phyloP scores from a whole-genome alignment of 2,797 vertebrate genomes.

The Morelia viridis region DNA sequence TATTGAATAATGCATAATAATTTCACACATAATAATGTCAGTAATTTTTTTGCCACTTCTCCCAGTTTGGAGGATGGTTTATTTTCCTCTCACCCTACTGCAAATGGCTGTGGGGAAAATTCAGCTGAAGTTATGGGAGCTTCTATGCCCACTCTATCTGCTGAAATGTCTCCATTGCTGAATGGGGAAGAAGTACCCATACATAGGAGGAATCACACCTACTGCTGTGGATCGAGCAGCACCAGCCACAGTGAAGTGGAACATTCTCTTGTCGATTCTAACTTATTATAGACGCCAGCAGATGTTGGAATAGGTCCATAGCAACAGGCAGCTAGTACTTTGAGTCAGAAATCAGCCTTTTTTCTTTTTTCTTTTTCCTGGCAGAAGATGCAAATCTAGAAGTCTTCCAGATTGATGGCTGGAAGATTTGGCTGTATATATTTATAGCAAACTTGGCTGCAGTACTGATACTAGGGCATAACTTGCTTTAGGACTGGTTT shows the following conservation, averaged over 20 bases:
- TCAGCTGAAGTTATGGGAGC: neutral
- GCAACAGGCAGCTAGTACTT: neutral
- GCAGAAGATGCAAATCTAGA: neutral
- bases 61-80: neutral
- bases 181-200: neutral
- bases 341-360: neutral
- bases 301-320: neutral
- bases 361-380: neutral
- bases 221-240: too few relatives aligned
- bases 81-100: neutral
- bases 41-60: neutral
- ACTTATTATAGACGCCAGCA: neutral
- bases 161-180: too few relatives aligned
- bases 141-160: neutral
- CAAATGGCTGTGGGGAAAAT: neutral
- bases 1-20: neutral
- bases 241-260: too few relatives aligned
- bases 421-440: neutral
- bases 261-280: neutral
- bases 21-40: neutral
- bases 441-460: neutral
- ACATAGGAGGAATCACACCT: neutral
- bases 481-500: neutral
- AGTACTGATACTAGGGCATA: neutral
- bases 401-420: neutral